Percentiles rank a stretch among this genome's conserved stretches.
phyloP scores from a whole-genome alignment of 2,113 vertebrate species.

The Silurus glanis region DNA sequence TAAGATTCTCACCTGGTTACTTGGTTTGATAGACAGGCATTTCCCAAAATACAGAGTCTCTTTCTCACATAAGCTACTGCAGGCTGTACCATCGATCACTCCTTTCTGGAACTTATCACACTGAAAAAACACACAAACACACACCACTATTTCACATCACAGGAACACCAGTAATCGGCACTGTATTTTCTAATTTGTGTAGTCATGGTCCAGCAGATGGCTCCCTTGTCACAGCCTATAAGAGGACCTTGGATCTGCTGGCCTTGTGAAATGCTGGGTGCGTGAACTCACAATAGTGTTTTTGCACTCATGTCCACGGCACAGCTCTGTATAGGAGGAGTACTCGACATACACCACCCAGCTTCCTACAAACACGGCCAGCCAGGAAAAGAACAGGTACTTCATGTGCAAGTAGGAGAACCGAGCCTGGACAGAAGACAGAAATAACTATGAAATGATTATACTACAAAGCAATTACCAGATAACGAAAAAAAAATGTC shows the following conservation, averaged over 20 bases:
- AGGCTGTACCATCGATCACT: slow-evolving; percentile 91
- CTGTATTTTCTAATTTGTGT: background rate
- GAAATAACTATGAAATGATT: background rate
- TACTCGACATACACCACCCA: slow-evolving; percentile 96
- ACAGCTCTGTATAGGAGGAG: slow-evolving; percentile 92
- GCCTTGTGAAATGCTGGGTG: background rate
- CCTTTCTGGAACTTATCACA: slow-evolving; percentile 94
- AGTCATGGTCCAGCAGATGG: slow-evolving; percentile 43
- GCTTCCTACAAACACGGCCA: slow-evolving; percentile 93
- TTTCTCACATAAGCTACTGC: slow-evolving; percentile 93
- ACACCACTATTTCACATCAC: slow-evolving; percentile 1
- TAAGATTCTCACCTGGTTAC: slow-evolving; percentile 81
- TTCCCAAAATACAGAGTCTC: slow-evolving; percentile 92
- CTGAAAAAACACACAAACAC: slow-evolving; percentile 65
- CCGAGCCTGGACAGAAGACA: slow-evolving; percentile 73
- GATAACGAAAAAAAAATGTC: background rate
- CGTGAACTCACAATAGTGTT: slow-evolving; percentile 86
- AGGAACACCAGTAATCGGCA: slow-evolving; percentile 3
- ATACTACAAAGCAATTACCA: background rate
- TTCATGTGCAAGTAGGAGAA: slow-evolving; percentile 91
- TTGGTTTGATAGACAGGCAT: slow-evolving; percentile 88
- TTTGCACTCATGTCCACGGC: slow-evolving; percentile 94
- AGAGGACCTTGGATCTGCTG: background rate
- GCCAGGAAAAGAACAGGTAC: slow-evolving; percentile 95
- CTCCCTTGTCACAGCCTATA: slow-evolving; percentile 18